Evolutionary conservation across 2,797 vertebrate genomes (phyloP), one percentile per base, ranked within the genome.

Genomic region (Huso huso): DNA sequence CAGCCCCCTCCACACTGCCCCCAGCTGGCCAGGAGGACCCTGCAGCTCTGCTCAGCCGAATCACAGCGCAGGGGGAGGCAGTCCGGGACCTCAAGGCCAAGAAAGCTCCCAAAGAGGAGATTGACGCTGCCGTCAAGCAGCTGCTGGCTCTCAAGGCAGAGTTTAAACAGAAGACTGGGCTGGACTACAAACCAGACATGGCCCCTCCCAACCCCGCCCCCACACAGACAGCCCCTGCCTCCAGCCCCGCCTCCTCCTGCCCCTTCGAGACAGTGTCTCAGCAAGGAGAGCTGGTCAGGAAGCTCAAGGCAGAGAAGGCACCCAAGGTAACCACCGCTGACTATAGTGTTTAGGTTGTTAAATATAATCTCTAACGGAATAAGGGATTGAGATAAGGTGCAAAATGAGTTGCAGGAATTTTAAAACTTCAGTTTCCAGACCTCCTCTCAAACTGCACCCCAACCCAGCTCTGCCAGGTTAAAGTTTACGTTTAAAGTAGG

Each of bases 51-150:
- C 91, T 94, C 79, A 90, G 81, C 0, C 86, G 81, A 51, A 88
- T 98, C 6, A 79, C 88, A 58, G 81, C 83, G 15, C 95, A 98
- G 69, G 95, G 93, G 1, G 93, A 97, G 51, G 49, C 81, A 13
- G 92, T 99, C 57, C 91, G 94, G 50, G 89, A 92, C 63, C 82
- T 98, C 51, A 98, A 99, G 84, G 70, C 84, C 8, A 90, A 86
- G 78, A 96, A 94, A 72, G 92, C 94, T 13, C 69, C 90, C 5
- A 97, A 97, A 71, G 92, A 94, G 11, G 90, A 96, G 51, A 79
- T 95, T 10, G 96, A 97, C 66, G 82, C 85, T 18, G 94, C 94
- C 0, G 90, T 98, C 62, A 91, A 95, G 72, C 84, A 86, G 61
- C 90, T 98, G 23, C 79, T 98, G 65, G 78, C 88, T 53, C 81